A percentile compares a stretch with the other conserved stretches of the same genome.
Conservation (phyloP, 2,888 invertebrate species). For the Tiliacea aurago region DNA sequence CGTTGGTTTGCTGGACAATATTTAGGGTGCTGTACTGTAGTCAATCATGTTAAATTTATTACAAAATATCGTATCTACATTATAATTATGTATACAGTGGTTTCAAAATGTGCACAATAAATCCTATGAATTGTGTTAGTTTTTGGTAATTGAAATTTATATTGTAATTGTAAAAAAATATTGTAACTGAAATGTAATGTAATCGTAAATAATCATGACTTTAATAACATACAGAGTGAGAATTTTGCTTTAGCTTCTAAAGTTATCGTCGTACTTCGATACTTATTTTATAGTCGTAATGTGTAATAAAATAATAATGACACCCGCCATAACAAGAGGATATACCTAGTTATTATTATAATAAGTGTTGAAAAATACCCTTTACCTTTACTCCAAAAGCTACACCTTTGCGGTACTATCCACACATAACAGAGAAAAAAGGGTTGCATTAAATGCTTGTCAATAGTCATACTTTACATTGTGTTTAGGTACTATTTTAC, state of each 20-base stretch:
- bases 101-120: constrained; percentile 84
- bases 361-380: constrained; percentile 42
- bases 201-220: constrained; percentile 64
- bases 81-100: constrained; percentile 74
- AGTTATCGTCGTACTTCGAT: constrained; percentile 48
- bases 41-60: constrained; percentile 87
- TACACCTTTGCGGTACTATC: constrained; percentile 16
- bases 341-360: constrained; percentile 46
- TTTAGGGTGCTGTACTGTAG: constrained; percentile 86
- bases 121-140: constrained; percentile 77
- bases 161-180: constrained; percentile 68
- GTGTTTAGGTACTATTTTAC: background rate
- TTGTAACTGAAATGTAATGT: constrained; percentile 62
- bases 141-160: constrained; percentile 79
- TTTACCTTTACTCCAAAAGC: constrained; percentile 29
- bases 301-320: constrained; percentile 48
- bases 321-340: constrained; percentile 41
- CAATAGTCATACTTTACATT: background rate
- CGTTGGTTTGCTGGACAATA: constrained; percentile 84
- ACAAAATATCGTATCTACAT: constrained; percentile 81
- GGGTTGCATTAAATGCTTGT: background rate
- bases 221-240: constrained; percentile 64
- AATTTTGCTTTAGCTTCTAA: constrained; percentile 67
- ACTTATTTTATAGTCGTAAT: constrained; percentile 41
- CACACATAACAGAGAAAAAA: constrained; percentile 14